Conservation (phyloP, 1,140 invertebrate species). For the Nasonia vitripennis region DNA sequence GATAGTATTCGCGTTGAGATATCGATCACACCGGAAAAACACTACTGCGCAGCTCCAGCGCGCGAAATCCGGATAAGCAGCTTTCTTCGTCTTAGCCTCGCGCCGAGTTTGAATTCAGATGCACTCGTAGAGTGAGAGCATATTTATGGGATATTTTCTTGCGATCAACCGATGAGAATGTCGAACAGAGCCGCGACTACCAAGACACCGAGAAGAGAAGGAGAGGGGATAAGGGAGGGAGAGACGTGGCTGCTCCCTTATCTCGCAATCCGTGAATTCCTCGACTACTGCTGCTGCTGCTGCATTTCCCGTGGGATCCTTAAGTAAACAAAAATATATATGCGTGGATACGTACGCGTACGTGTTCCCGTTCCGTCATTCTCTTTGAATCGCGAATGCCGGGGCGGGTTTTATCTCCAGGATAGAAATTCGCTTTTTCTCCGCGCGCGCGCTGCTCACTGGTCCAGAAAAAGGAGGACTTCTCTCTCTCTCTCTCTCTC, state of each 20-base stretch:
- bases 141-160: slow-evolving; percentile 47
- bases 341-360: slow-evolving; percentile 25
- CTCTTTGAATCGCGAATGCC: slow-evolving; percentile 50
- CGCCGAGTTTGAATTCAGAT: slow-evolving; percentile 25
- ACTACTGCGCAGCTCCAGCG: no score
- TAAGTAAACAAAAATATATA: slow-evolving; percentile 41
- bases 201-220: neutral
- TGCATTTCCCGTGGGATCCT: slow-evolving; percentile 32
- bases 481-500: neutral
- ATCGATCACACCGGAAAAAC: neutral
- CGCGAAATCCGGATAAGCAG: no score
- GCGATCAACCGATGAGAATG: slow-evolving; percentile 33
- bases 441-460: neutral
- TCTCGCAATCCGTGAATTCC: slow-evolving; percentile 9
- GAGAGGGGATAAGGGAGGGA: neutral
- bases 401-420: slow-evolving; percentile 41
- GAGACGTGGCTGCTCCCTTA: neutral
- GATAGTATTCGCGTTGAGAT: neutral
- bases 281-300: neutral
- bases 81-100: no score
- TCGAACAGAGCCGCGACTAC: neutral
- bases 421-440: slow-evolving; percentile 38
- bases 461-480: slow-evolving; percentile 37
- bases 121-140: neutral
- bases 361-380: slow-evolving; percentile 46